A percentile compares a stretch with the other conserved stretches of the same genome.
Conservation (phyloP, 2,797 vertebrate species). For the Gymnoscopelus braueri region DNA sequence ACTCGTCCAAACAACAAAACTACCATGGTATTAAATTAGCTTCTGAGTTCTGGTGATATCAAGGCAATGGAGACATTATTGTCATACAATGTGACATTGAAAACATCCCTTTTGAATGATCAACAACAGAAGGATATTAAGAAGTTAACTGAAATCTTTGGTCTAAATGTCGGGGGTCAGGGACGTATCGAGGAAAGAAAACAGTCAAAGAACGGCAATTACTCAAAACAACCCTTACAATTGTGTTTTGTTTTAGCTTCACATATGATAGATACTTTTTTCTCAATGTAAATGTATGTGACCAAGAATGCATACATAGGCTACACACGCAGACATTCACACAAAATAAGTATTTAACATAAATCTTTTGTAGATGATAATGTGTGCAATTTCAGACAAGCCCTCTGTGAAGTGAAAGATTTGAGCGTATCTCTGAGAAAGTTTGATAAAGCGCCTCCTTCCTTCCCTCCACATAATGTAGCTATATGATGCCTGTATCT, state of each 20-base stretch:
- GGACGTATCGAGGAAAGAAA: neutral
- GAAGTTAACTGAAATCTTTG: slow-evolving; percentile 80
- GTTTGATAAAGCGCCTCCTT: slow-evolving; percentile 39
- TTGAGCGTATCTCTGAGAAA: slow-evolving; percentile 53
- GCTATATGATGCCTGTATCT: slow-evolving; percentile 50
- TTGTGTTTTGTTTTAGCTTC: slow-evolving; percentile 31
- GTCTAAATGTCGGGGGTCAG: slow-evolving; percentile 65
- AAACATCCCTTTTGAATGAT: slow-evolving; percentile 49
- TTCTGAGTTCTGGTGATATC: slow-evolving; percentile 43
- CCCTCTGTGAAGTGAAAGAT: slow-evolving; percentile 50
- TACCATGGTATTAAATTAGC: slow-evolving; percentile 31
- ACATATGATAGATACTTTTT: slow-evolving; percentile 34
- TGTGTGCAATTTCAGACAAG: slow-evolving; percentile 75
- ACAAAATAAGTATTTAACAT: slow-evolving; percentile 61
- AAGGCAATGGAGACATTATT: slow-evolving; percentile 52
- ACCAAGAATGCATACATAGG: slow-evolving; percentile 39
- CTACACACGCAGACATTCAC: slow-evolving; percentile 36
- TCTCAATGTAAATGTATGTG: slow-evolving; percentile 42
- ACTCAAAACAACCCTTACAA: slow-evolving; percentile 43
- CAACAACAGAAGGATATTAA: slow-evolving; percentile 33
- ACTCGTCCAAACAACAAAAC: slow-evolving; percentile 34
- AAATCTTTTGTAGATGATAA: slow-evolving; percentile 52
- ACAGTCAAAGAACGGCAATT: slow-evolving; percentile 35
- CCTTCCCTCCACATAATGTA: slow-evolving; percentile 44
- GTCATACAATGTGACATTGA: slow-evolving; percentile 21